A percentile compares a stretch with the other conserved stretches of the same genome.
These are phyloP conservation scores for Psilopogon haemacephalus DNA, from an alignment of 2,113 vertebrate species.

Conservation along the genomic window DNA sequence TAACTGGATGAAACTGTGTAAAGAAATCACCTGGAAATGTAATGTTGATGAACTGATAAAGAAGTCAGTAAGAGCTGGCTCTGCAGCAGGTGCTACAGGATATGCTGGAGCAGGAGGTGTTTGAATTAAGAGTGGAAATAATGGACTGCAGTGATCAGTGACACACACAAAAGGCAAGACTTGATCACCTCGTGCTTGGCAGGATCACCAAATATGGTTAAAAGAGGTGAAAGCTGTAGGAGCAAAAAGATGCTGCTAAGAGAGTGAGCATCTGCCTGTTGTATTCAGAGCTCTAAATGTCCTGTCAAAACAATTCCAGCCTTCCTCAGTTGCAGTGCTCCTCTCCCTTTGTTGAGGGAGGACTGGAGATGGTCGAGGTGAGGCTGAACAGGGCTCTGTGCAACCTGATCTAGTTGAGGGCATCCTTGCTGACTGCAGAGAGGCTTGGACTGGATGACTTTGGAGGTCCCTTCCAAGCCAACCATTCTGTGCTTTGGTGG, in stretches of 20 bases:
- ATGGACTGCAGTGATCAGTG: neutral
- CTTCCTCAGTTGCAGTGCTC: neutral
- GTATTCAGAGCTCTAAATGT: neutral
- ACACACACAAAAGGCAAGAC: neutral
- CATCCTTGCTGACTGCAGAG: too few relatives aligned
- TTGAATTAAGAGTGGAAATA: neutral
- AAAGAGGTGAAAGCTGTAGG: neutral
- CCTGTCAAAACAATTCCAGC: neutral
- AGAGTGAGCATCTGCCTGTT: neutral
- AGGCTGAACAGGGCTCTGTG: too few relatives aligned
- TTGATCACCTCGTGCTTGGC: neutral
- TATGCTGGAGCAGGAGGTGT: neutral
- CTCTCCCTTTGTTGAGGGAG: neutral
- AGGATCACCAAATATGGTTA: neutral
- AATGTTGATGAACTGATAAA: neutral
- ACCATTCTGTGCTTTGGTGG: neutral
- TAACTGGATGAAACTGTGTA: neutral
- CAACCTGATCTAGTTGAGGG: too few relatives aligned
- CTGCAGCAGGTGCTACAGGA: neutral
- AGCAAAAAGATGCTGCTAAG: neutral
- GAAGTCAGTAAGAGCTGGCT: neutral
- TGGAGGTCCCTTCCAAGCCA: too few relatives aligned
- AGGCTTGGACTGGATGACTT: too few relatives aligned
- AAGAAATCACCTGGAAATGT: neutral
- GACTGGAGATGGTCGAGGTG: too few relatives aligned